Conservation (phyloP, 2,797 vertebrate genomes). For the Babyrousa celebensis region DNA sequence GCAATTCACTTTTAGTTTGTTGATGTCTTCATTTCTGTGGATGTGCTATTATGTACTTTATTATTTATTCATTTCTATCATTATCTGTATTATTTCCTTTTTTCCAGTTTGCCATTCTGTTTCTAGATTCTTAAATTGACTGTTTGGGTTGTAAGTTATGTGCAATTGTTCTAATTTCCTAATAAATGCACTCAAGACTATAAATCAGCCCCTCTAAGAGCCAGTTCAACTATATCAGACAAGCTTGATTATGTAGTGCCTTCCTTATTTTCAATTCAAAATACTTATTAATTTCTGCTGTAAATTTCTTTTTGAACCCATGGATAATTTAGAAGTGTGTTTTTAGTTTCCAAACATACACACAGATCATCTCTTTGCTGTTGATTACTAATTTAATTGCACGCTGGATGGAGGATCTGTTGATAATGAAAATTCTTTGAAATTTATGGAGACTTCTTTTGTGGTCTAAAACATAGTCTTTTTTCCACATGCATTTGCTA, state of each 20-base stretch:
- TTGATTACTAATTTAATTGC: slow-evolving; percentile 65
- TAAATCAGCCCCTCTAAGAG: slow-evolving; percentile 57
- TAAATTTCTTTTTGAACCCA: slow-evolving; percentile 57
- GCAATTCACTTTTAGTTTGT: slow-evolving; percentile 1
- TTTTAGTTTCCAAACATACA: slow-evolving; percentile 63
- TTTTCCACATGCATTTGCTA: not conserved
- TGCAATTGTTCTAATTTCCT: slow-evolving; percentile 53
- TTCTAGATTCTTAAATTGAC: slow-evolving; percentile 56
- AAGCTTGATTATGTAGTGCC: not conserved
- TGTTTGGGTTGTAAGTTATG: slow-evolving; percentile 37
- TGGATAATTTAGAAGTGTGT: slow-evolving; percentile 41
- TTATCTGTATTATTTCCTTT: slow-evolving; percentile 57
- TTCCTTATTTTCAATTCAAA: slow-evolving; percentile 32
- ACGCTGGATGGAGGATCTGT: not conserved
- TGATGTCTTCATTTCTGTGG: not conserved
- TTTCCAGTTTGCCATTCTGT: slow-evolving; percentile 22
- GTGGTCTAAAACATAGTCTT: not conserved
- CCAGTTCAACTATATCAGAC: not conserved
- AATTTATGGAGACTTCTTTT: slow-evolving; percentile 50
- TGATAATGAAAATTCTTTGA: slow-evolving; percentile 1
- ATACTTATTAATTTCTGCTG: slow-evolving; percentile 54
- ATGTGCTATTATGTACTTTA: not conserved
- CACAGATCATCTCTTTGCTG: slow-evolving; percentile 43
- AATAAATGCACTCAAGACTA: slow-evolving; percentile 30
- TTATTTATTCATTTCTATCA: not conserved